Evolutionary conservation across 2,888 invertebrate genomes (phyloP), one percentile per base, ranked within the genome.

Genomic region (Hybos culiciformis): DNA sequence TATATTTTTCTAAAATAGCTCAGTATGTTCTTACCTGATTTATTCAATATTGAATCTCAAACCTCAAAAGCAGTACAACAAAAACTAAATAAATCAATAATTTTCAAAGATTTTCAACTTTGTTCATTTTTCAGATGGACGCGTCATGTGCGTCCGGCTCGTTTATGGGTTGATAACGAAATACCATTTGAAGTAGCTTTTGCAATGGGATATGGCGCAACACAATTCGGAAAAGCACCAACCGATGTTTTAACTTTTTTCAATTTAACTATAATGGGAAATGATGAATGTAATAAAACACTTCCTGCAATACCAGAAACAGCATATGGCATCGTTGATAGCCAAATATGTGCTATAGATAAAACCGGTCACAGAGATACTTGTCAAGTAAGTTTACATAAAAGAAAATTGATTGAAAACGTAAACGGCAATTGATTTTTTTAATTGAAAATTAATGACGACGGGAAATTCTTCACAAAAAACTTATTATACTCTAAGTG

Each of bases 121-220:
- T 11, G 4, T 29, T 29, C 14, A 2, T 3, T 14, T 14, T 24
- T 7, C 7, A 32, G 32, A 3, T 32, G 15, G 3, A 36, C 36
- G 14, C 19, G n/a, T 14, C 21, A 36, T 32, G 44, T 47, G 5
- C 57, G 71, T 43, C 75, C 76, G 4, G 70, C 74, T 3, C 76
- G 75, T 54, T 58, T 76, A 14, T 70, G 67, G 53, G 58, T 56
- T 4, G 55, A 55, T 43, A 37, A 33, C 7, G 39, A 50, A 23
- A 50, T 63, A 33, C 52, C 56, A 15, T 55, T 55, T 39, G 51
- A 51, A 11, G 59, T 57, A 48, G 68, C 67, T 5, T 63, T 72
- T 3, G 75, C 75, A 7, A 68, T 69, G 33, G 76, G 76, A 39
- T 74, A 72, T 67, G 76, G 76, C 14, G 63, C 60, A 54, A 63